Evolutionary conservation across 37 sponge, comb jelly and placozoan genomes (phyloP).

Genomic region (Halichondria panicea): DNA sequence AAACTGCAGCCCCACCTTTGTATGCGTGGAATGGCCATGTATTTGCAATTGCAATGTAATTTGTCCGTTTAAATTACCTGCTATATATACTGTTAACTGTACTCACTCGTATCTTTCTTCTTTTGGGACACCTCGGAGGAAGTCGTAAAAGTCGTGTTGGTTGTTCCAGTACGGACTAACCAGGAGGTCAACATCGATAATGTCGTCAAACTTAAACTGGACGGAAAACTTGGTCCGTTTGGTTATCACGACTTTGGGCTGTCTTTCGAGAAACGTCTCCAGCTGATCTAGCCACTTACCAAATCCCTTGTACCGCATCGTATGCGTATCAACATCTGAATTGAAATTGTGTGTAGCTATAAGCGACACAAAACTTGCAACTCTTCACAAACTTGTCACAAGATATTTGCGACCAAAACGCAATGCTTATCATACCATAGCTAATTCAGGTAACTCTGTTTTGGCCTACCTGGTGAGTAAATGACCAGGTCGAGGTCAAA

Average conservation of each 20-base stretch:
- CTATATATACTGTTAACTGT: not conserved
- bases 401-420: too few species aligned
- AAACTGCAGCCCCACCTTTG: not conserved
- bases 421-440: too few species aligned
- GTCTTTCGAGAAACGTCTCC: not conserved
- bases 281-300: not conserved
- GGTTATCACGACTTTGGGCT: not conserved
- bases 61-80: not conserved
- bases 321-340: constrained; percentile 17
- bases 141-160: constrained; percentile 1
- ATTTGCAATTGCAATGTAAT: not conserved
- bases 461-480: too few species aligned
- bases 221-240: not conserved
- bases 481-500: constrained; percentile 44
- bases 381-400: too few species aligned
- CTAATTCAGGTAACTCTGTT: too few species aligned
- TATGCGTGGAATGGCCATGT: not conserved
- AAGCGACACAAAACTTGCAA: too few species aligned
- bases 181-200: constrained; percentile 37
- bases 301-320: not conserved
- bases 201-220: not conserved
- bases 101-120: not conserved
- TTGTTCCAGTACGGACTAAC: constrained; percentile 41
- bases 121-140: constrained; percentile 1
- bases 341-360: too few species aligned